Percentiles rank a stretch among this genome's conserved stretches.
phyloP scores from a whole-genome alignment of 1,140 invertebrate genomes.

The Teleogryllus occipitalis region DNA sequence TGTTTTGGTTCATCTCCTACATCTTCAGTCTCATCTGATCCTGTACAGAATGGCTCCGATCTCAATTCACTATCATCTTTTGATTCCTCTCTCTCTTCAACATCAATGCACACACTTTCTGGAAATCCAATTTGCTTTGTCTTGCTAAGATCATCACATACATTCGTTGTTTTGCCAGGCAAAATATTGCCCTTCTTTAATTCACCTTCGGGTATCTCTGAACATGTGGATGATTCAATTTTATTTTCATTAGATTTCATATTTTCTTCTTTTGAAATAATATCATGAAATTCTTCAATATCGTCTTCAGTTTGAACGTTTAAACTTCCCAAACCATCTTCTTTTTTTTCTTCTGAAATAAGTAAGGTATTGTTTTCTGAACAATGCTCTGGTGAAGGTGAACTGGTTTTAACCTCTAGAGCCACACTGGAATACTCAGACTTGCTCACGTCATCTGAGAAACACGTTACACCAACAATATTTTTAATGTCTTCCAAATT shows the following conservation, averaged over 20 bases:
- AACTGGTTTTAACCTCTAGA: not conserved
- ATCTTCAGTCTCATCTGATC: constrained; percentile 20
- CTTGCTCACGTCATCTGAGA: not conserved
- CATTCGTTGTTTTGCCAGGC: too few species aligned
- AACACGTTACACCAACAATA: not conserved
- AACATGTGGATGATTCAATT: not conserved
- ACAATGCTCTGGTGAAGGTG: not conserved
- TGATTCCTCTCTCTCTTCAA: constrained; percentile 10
- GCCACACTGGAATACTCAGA: not conserved
- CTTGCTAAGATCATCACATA: too few species aligned
- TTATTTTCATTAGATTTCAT: not conserved
- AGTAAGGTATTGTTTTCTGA: too few species aligned
- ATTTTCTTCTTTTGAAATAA: not conserved
- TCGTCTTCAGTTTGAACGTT: not conserved
- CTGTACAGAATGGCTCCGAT: constrained; percentile 9
- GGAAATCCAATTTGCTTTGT: not conserved
- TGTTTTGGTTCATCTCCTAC: constrained; percentile 25
- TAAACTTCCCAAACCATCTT: not conserved
- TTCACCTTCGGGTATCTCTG: too few species aligned
- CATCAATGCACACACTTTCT: not conserved
- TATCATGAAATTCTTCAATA: not conserved
- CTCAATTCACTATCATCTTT: constrained; percentile 10
- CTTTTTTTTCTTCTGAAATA: too few species aligned
- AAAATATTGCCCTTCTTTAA: too few species aligned
- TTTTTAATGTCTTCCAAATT: not conserved